Base-by-base conservation (phyloP, 2,113 vertebrate species). In the Chelonoidis abingdonii region DNA sequence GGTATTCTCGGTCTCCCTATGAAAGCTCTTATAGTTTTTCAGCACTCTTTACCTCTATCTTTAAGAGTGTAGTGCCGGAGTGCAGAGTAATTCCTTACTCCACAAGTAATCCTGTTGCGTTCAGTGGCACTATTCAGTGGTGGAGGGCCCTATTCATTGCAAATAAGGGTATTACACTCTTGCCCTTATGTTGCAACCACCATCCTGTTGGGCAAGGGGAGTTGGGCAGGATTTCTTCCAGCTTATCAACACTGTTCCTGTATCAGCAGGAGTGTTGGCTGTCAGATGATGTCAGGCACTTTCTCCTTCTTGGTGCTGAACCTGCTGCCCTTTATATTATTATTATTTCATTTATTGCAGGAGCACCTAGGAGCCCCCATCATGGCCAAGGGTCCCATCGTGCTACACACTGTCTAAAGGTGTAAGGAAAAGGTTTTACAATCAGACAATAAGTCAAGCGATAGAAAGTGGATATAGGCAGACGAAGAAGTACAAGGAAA, bases 331-430 rank as follows among this genome's bases (percentile, higher is more conserved):
- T 75, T 75, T 35, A 69, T 31, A n/a, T 5, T 41, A 75, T 11
- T 41, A 41, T 75, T 24, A 21, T 22, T 41, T 75, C 10, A 24
- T 8, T 12, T 13, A 72, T 53, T 53, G 24, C 49, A 6, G 44
- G 16, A 21, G 35, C 38, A 25, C 25, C 38, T 41, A 29, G 8
- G 38, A 83, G 8, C 38, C 54, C 24, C 10, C 47, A 17, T 53
- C 52, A 1, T 27, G 47, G n/a, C 10, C 38, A 35, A 35, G 14
- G 27, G 1, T 3, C 11, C 14, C 27, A 29, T 35, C 16, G 0
- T 35, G 62, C 38, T 29, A 12, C 9, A 5, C n/a, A 38, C 50
- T 69, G 16, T 72, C 16, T 3, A 29, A 24, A 50, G 7, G 6
- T 14, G 11, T 9, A 53, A 25, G 10, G 27, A 14, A 50, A 19